Conservation (phyloP, 2,797 vertebrate species). For the Platyrinchus mystaceus region DNA sequence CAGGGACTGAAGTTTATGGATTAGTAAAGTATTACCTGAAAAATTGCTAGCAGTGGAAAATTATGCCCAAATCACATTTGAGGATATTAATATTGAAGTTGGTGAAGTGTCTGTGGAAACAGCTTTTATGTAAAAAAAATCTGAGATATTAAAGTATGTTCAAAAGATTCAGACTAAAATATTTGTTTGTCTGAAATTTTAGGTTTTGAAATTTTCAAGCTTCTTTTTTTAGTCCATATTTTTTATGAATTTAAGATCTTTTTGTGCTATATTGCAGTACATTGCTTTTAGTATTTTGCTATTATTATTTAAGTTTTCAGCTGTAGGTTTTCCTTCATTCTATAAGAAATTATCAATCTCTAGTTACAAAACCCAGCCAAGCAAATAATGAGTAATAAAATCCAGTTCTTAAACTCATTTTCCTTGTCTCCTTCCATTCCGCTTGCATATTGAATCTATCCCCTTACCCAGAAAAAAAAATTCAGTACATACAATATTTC, state of each 20-base stretch:
- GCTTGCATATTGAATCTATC: not conserved
- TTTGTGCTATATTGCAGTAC: not conserved
- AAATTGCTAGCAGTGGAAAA: not conserved
- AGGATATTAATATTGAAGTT: not conserved
- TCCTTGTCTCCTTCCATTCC: not conserved
- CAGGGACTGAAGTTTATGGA: not conserved
- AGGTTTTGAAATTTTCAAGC: not conserved
- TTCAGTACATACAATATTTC: not conserved
- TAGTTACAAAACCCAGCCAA: not conserved
- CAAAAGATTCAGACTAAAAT: not conserved
- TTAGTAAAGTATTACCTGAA: not conserved
- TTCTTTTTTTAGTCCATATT: not conserved
- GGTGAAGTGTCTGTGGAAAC: not conserved
- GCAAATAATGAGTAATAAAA: not conserved
- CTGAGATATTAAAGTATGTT: not conserved
- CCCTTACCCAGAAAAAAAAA: not conserved
- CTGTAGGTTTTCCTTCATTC: not conserved
- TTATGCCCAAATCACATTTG: not conserved
- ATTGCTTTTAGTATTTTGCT: not conserved
- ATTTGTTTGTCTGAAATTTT: not conserved
- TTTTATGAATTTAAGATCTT: not conserved
- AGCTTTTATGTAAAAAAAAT: not conserved
- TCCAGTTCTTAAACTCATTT: not conserved
- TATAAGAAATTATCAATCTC: not conserved
- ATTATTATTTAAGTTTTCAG: not conserved